Conservation (phyloP, 2,113 vertebrate genomes). For the Tichodroma muraria region DNA sequence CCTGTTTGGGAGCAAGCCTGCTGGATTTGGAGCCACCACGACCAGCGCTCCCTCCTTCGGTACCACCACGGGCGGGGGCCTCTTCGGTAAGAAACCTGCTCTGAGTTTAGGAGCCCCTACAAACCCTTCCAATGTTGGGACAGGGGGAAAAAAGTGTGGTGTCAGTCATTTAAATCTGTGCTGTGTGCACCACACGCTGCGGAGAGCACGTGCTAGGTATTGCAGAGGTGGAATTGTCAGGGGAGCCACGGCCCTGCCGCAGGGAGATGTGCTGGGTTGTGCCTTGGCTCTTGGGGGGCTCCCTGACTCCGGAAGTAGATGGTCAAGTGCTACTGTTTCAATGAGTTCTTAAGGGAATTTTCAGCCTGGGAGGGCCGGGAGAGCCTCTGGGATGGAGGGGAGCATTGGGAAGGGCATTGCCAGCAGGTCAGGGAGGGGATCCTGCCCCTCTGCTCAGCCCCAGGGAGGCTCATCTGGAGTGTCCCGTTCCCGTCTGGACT, state of each 20-base stretch:
- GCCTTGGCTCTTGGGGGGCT: not conserved
- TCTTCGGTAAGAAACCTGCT: constrained; percentile 86
- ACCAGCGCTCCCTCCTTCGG: constrained; percentile 92
- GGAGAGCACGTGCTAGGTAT: not conserved
- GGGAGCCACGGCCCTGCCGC: not conserved
- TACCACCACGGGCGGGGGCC: constrained; percentile 76
- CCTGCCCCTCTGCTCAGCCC: not conserved
- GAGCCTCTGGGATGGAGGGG: not conserved
- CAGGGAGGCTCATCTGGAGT: not conserved
- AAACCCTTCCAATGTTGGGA: constrained; percentile 76
- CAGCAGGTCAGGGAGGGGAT: not conserved
- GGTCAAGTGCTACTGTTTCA: too few relatives aligned
- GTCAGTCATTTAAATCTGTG: not conserved
- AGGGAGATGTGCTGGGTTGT: not conserved
- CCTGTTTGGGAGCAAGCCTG: constrained; percentile 89
- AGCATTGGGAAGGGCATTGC: not conserved
- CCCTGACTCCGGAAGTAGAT: not conserved
- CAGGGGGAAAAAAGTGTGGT: not conserved
- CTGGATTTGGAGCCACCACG: constrained; percentile 89
- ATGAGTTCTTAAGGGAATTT: not conserved
- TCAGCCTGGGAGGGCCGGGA: not conserved
- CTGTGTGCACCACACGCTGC: constrained; percentile 38
- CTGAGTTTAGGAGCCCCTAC: constrained; percentile 75
- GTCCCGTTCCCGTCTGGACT: not conserved
- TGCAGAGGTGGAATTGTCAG: not conserved